Evolutionary conservation across 2,113 vertebrate genomes (phyloP).

Genomic region (Neolamprologus devosi): DNA sequence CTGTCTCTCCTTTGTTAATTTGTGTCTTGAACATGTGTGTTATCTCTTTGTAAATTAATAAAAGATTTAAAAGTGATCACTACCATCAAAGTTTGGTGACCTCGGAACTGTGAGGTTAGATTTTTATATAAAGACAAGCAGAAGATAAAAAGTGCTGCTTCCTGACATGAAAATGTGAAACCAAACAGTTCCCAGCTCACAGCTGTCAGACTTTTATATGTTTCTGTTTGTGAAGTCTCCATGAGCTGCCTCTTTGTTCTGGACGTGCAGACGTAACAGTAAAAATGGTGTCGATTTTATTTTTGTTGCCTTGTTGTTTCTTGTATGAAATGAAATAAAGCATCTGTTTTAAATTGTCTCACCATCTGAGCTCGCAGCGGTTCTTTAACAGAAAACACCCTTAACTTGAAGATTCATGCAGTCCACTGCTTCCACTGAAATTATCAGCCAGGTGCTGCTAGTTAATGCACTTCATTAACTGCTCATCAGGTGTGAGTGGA

Average conservation of each 20-base stretch:
- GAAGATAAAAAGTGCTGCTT: background rate
- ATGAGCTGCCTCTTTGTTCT: background rate
- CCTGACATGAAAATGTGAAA: background rate
- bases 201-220: background rate
- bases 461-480: background rate
- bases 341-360: background rate
- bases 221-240: conserved; percentile 10
- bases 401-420: background rate
- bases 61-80: background rate
- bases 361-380: background rate
- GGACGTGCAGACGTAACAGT: background rate
- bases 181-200: conserved; percentile 26
- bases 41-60: background rate
- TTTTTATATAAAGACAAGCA: background rate
- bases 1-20: background rate
- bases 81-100: background rate
- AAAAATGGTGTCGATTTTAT: background rate
- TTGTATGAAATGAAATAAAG: conserved; percentile 53
- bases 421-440: background rate
- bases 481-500: background rate
- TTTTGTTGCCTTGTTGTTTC: conserved; percentile 10
- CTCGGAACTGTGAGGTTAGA: conserved; percentile 31
- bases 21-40: background rate
- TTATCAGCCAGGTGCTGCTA: background rate
- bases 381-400: background rate